phyloP scores from a whole-genome alignment of 2,113 vertebrate species.

The Gopherus flavomarginatus region DNA sequence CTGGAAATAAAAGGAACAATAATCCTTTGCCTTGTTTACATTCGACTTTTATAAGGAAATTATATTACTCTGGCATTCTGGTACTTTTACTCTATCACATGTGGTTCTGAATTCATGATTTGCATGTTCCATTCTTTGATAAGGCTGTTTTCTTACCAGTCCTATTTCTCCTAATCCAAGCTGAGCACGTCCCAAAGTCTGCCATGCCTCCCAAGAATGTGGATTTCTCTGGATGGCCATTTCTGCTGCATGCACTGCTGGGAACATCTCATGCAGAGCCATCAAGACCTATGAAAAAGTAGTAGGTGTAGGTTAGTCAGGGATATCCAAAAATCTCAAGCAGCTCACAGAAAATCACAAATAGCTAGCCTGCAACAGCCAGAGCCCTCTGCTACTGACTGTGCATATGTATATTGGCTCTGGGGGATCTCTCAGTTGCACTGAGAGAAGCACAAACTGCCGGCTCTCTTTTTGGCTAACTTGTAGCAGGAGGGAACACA shows the following conservation, averaged over 20 bases:
- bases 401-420: background rate
- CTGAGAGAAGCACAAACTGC: background rate
- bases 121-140: background rate
- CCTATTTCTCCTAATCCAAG: slow-evolving; percentile 94
- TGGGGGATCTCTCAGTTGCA: background rate
- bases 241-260: slow-evolving; percentile 94
- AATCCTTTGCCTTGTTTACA: background rate
- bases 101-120: background rate
- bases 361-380: background rate
- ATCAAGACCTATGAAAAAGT: slow-evolving; percentile 85
- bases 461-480: background rate
- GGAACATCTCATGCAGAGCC: slow-evolving; percentile 92
- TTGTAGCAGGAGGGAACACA: background rate
- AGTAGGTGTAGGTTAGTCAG: background rate
- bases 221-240: slow-evolving; percentile 90
- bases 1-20: background rate
- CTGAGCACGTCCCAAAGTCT: slow-evolving; percentile 94
- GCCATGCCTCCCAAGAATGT: slow-evolving; percentile 94
- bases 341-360: background rate
- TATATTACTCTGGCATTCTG: background rate
- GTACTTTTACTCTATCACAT: background rate
- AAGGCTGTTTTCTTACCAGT: slow-evolving; percentile 80
- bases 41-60: background rate
- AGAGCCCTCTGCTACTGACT: background rate
- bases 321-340: background rate